Evolutionary conservation across 2,888 invertebrate species (phyloP), one percentile per base, ranked within the genome.

Genomic region (Eristalis intricaria): DNA sequence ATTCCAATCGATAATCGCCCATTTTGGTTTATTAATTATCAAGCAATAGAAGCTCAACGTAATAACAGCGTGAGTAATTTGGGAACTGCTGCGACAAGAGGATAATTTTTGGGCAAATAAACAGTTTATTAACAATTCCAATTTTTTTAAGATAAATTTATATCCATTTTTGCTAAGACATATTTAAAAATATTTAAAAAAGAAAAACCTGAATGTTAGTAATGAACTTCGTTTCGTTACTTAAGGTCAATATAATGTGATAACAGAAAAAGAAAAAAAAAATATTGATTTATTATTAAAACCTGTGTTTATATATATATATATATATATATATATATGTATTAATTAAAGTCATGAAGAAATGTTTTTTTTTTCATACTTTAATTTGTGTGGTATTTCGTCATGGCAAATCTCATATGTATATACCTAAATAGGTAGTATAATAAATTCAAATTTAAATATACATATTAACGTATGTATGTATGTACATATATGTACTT

Each of bases 21-120:
- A 0, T 96, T 96, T 92, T 96, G 96, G 96, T 94, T 95, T 83
- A 91, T 96, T 71, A 96, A 96, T 91, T 95, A 95, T 92, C 94
- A 95, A 89, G 95, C 95, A 0, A 94, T 96, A 11, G 96, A 96
- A 90, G 94, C 93, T 0, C 93, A 95, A 7, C 94, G 95, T 8
- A 93, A 93, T 83, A 90, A 89, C 56, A 89, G 91, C 23, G 79
- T 78, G 0, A 89, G 89, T 13, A 90, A 89, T 84, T 80, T 70
- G 23, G 89, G 89, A 15, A 89, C 90, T 0, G 64, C 89, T 5
- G 89, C 90, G 32, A 89, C 89, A 56, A 89, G 90, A 43, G 90
- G 91, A 66, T 90, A 90, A 73, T 92, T 90, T 82, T 89, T 90
- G 70, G 91, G 90, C 32, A 88, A 88, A 70, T 78, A 81, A 74